Percentiles rank a stretch among this genome's conserved stretches.
phyloP scores from a whole-genome alignment of 2,797 vertebrate genomes.

The Sebastes trivittatus region DNA sequence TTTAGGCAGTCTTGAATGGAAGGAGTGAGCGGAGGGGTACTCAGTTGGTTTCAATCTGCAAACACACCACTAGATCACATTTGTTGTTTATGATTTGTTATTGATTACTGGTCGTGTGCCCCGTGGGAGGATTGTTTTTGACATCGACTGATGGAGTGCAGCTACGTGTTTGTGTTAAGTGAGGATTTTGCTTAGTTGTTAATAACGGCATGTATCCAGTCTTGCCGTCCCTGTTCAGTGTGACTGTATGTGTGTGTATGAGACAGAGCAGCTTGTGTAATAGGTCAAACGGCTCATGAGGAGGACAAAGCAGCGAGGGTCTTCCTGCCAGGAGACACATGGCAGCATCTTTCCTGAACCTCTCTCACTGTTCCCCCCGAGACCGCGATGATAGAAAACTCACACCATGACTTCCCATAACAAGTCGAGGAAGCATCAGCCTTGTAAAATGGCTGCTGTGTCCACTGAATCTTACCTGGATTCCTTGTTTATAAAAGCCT shows the following conservation, averaged over 20 bases:
- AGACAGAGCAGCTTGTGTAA: neutral
- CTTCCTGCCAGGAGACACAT: constrained; percentile 2
- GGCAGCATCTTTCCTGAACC: neutral
- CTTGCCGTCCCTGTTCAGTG: neutral
- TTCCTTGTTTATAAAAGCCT: neutral
- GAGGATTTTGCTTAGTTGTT: neutral
- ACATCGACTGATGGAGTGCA: neutral
- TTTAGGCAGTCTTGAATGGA: no score
- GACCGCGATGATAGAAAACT: neutral
- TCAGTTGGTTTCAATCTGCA: no score
- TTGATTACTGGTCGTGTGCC: neutral
- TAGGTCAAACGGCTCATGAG: constrained; percentile 32
- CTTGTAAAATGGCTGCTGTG: constrained; percentile 31
- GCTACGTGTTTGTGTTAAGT: neutral
- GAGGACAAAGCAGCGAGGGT: neutral
- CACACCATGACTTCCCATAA: neutral
- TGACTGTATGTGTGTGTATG: neutral
- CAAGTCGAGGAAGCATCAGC: neutral
- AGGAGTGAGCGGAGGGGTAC: no score
- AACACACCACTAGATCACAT: no score
- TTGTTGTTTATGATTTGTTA: neutral
- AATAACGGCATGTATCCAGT: neutral
- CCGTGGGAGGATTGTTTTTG: neutral
- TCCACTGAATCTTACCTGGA: neutral
- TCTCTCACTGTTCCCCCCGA: neutral